Evolutionary conservation across 2,113 vertebrate species (phyloP).

Genomic region (Ariopsis seemanni): DNA sequence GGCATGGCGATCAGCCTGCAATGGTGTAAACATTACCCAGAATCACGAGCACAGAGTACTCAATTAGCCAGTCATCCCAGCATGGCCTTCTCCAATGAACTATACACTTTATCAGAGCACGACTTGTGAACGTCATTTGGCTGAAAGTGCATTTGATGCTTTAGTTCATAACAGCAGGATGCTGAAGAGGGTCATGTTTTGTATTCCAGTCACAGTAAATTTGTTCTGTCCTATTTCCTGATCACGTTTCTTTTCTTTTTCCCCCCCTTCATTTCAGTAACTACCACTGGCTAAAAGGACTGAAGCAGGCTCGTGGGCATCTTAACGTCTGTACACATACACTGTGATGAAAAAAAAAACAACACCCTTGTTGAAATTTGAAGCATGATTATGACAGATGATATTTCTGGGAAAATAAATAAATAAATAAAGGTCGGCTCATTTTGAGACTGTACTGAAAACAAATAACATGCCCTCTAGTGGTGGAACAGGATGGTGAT

Average conservation of each 20-base stretch:
- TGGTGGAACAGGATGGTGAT: constrained; percentile 9
- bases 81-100: constrained; percentile 10
- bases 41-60: constrained; percentile 9
- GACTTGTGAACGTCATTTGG: background rate
- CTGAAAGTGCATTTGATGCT: background rate
- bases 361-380: constrained; percentile 25
- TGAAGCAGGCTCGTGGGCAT: background rate
- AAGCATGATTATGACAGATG: constrained; percentile 35
- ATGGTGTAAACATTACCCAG: constrained; percentile 22
- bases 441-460: background rate
- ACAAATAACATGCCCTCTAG: constrained; percentile 42
- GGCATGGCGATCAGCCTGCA: constrained; percentile 23
- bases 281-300: background rate
- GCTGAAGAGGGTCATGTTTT: background rate
- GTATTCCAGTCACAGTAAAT: background rate
- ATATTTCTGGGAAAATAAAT: background rate
- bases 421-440: background rate
- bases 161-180: background rate
- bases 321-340: background rate
- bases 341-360: background rate
- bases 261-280: background rate
- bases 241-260: background rate
- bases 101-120: background rate
- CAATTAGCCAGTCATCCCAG: constrained; percentile 3
- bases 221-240: background rate